These are phyloP conservation scores for Cichladusa arquata DNA, from an alignment of 2,113 vertebrate species.

Conservation along the genomic window DNA sequence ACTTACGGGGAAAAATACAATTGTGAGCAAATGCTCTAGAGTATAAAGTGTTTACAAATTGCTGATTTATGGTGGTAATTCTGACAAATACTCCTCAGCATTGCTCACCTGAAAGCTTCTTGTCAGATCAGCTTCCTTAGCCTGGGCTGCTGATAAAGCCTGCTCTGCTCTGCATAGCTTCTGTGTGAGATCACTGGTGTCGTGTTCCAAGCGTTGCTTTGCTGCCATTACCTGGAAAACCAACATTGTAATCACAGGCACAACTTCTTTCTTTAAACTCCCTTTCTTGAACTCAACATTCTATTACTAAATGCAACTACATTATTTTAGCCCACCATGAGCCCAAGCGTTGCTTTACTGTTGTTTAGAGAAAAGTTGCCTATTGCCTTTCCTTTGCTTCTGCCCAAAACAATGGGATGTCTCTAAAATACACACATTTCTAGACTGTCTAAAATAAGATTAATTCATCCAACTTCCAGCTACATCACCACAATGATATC, in stretches of 20 bases:
- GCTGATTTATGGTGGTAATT: background rate
- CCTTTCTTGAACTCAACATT: background rate
- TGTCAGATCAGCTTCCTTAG: slow-evolving; percentile 77
- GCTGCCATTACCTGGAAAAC: slow-evolving; percentile 67
- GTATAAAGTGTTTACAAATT: background rate
- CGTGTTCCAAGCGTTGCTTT: slow-evolving; percentile 77
- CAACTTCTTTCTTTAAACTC: background rate
- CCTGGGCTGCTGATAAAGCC: slow-evolving; percentile 68
- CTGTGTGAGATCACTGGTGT: slow-evolving; percentile 77
- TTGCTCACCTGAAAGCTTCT: slow-evolving; percentile 78
- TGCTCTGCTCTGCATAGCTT: slow-evolving; percentile 79
- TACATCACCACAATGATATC: background rate
- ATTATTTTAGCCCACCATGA: background rate
- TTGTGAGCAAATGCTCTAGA: background rate
- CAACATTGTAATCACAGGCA: background rate
- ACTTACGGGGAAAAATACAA: background rate
- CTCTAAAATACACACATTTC: background rate
- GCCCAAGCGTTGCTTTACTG: background rate
- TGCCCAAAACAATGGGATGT: background rate
- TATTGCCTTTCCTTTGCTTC: background rate
- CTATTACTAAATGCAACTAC: background rate
- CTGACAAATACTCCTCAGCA: background rate
- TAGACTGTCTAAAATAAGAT: background rate
- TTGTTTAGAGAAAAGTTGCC: background rate
- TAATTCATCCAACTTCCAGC: background rate